Base-by-base conservation (phyloP, 2,888 invertebrate species). In the Idaea straminata region DNA sequence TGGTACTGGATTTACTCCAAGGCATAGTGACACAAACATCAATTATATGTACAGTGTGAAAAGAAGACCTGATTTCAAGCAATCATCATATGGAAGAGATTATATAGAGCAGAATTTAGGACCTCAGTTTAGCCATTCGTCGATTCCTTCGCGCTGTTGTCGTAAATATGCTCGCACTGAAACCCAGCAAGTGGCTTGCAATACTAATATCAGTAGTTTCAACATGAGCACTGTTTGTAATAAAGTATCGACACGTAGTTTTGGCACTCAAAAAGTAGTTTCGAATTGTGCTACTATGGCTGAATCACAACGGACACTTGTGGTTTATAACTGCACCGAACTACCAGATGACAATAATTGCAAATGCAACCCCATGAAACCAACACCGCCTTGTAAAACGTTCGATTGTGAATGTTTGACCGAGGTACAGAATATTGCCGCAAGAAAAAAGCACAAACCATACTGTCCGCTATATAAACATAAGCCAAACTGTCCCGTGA, bases 401-500 rank as follows among this genome's bases (percentile, higher is more conserved):
- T 88, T 89, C 65, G 89, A 92, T 65, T 92, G 92, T 68, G 86
- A 88, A 10, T 92, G 92, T 68, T 78, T 89, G 15, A 67, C 81
- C 10, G 84, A 89, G 75, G 74, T 77, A 34, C 66, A 70, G 13
- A 85, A 90, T 62, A 79, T 77, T 64, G 77, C 75, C 7, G 70
- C 86, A 3, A 83, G 92, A 57, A 92, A 91, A 76, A 63, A 70
- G 15, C 92, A 92, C 67, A 85, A 84, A 62, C 82, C 91, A 5
- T 92, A 83, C 62, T 92, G 92, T 73, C 92, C 92, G 3, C 79
- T 76, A 3, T 92, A 85, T 64, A 89, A 84, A 67, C 92, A 92
- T 70, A 92, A 90, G 66, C 67, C 15, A 34, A 84, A 73, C 57
- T 92, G 92, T 71, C 91, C 91, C 13, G 90, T 92, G 4, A 86